Percentiles rank a stretch among this genome's conserved stretches.
These are phyloP conservation scores for Willisornis vidua DNA, from an alignment of 2,113 vertebrate species.

Conservation along the genomic window DNA sequence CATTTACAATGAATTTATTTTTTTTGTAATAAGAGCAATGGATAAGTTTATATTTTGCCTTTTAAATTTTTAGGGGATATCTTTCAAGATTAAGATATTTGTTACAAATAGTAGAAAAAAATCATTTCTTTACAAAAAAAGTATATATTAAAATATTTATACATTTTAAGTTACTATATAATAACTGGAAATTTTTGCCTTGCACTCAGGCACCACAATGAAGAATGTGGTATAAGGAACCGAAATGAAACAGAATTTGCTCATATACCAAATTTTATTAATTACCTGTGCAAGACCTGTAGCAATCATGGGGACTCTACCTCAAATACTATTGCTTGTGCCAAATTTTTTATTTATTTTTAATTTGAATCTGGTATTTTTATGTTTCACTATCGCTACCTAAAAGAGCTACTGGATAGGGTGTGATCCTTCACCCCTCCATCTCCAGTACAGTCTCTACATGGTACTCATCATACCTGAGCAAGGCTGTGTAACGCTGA, in stretches of 20 bases:
- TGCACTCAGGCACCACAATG: conserved; percentile 19
- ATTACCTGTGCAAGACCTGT: not conserved
- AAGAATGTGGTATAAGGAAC: conserved; percentile 12
- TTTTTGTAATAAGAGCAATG: conserved; percentile 37
- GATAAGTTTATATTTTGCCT: conserved; percentile 63
- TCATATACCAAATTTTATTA: not conserved
- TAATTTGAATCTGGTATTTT: not conserved
- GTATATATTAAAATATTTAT: conserved; percentile 86
- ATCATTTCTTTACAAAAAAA: conserved; percentile 79
- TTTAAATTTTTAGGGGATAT: conserved; percentile 74
- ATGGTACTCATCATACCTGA: conserved; percentile 68
- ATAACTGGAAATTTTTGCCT: conserved; percentile 65
- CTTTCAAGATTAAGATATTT: conserved; percentile 69
- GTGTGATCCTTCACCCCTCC: conserved; percentile 23
- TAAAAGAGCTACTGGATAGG: conserved; percentile 12
- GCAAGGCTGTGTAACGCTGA: conserved; percentile 62
- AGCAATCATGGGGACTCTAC: not conserved
- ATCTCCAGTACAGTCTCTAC: conserved; percentile 7
- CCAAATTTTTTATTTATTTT: not conserved
- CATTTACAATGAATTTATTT: conserved; percentile 70
- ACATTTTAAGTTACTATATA: conserved; percentile 79
- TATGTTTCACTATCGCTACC: not conserved
- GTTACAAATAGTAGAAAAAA: conserved; percentile 84
- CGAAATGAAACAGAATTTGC: conserved; percentile 44
- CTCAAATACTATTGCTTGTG: conserved; percentile 20